A percentile compares a stretch with the other conserved stretches of the same genome.
These are phyloP conservation scores for Procambarus virginalis DNA, from an alignment of 1,140 invertebrate genomes.

Conservation along the genomic window DNA sequence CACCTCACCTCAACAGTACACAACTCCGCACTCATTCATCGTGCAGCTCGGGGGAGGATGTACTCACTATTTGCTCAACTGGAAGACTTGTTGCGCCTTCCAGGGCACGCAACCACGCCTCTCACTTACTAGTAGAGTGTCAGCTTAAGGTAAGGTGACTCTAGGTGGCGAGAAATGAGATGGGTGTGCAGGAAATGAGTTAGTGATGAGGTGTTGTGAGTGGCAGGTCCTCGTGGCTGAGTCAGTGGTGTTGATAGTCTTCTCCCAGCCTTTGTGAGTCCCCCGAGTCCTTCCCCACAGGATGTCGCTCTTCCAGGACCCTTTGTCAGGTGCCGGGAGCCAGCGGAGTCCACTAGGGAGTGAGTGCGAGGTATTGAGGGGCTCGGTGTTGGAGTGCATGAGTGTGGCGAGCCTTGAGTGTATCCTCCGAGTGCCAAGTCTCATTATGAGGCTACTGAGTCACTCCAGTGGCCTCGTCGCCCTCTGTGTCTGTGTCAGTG, in stretches of 20 bases:
- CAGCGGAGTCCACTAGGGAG: too few relatives aligned
- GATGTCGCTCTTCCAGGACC: too few relatives aligned
- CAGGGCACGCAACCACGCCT: background rate
- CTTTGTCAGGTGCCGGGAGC: too few relatives aligned
- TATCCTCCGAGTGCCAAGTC: background rate
- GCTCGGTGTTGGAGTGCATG: background rate
- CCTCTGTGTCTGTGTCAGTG: background rate
- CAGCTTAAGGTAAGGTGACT: background rate
- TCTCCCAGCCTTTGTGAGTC: background rate
- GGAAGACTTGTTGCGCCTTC: background rate
- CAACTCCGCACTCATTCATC: slow-evolving; percentile 39
- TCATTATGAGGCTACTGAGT: background rate
- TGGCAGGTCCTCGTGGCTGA: slow-evolving; percentile 18
- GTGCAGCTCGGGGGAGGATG: background rate
- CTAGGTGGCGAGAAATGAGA: background rate
- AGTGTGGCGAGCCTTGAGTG: too few relatives aligned
- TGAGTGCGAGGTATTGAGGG: too few relatives aligned
- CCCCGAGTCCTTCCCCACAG: too few relatives aligned
- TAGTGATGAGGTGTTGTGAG: background rate
- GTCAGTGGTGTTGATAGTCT: background rate
- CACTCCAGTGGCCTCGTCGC: background rate
- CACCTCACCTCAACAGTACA: slow-evolving; percentile 6
- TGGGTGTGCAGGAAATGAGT: background rate
- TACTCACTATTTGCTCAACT: background rate
- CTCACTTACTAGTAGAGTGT: background rate